phyloP scores from a whole-genome alignment of 2,888 invertebrate genomes.

The Polymixis lichenea region DNA sequence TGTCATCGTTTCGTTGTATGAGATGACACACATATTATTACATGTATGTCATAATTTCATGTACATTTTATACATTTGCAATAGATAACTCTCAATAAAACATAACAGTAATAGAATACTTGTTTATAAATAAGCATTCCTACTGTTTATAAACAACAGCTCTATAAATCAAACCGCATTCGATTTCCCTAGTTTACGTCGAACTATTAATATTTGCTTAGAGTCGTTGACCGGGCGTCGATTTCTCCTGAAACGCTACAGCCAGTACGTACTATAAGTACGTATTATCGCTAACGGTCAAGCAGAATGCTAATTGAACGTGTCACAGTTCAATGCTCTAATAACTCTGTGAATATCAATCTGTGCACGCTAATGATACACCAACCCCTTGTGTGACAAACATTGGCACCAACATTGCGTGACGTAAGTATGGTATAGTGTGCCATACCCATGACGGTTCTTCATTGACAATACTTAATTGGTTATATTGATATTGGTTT shows the following conservation, averaged over 20 bases:
- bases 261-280: neutral
- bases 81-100: neutral
- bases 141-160: constrained; percentile 9
- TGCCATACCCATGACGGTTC: neutral
- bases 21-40: neutral
- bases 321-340: constrained; percentile 87
- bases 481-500: neutral
- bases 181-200: constrained; percentile 38
- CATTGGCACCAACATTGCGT: constrained; percentile 44
- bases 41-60: neutral
- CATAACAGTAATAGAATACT: neutral
- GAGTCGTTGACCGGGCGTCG: constrained; percentile 59
- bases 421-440: neutral
- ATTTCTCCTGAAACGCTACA: constrained; percentile 74
- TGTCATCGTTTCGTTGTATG: neutral
- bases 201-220: constrained; percentile 37
- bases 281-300: constrained; percentile 74
- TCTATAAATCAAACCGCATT: constrained; percentile 7
- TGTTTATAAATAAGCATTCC: neutral
- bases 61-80: neutral
- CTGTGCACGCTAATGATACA: constrained; percentile 63
- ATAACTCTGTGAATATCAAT: constrained; percentile 76
- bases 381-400: constrained; percentile 34
- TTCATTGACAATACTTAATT: neutral
- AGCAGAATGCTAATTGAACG: constrained; percentile 74